These are phyloP conservation scores for Lithobates sylvaticus DNA, from an alignment of 2,797 vertebrate species.

Conservation along the genomic window DNA sequence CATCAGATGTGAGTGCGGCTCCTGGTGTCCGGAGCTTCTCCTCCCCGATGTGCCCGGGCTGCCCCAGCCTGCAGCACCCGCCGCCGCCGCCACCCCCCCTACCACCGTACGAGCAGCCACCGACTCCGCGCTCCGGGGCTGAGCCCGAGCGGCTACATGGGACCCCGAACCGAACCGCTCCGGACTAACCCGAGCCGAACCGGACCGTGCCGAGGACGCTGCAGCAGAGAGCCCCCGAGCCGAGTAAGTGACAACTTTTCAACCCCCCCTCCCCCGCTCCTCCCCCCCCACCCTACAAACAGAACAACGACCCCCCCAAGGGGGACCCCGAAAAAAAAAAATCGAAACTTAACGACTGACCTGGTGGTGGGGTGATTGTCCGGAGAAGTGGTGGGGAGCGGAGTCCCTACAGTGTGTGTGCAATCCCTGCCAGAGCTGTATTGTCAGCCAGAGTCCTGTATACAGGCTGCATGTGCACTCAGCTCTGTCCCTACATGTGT, in stretches of 20 bases:
- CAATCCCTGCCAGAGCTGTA: too few species aligned
- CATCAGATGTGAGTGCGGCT: slow-evolving; percentile 99
- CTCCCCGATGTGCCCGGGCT: slow-evolving; percentile 75
- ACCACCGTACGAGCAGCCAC: background rate
- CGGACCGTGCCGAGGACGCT: slow-evolving; percentile 84
- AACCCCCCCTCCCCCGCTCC: slow-evolving; percentile 63
- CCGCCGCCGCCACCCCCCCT: slow-evolving; percentile 45
- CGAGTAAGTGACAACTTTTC: slow-evolving; percentile 97
- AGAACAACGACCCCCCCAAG: slow-evolving; percentile 42
- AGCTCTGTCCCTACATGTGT: background rate
- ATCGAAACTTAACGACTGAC: slow-evolving; percentile 37
- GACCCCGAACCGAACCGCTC: slow-evolving; percentile 63
- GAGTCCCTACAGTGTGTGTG: background rate
- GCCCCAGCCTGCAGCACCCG: slow-evolving; percentile 76
- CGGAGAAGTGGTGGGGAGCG: slow-evolving; percentile 10
- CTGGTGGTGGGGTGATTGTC: background rate
- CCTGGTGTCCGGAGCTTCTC: slow-evolving; percentile 92
- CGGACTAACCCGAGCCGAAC: slow-evolving; percentile 84
- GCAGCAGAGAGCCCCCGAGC: slow-evolving; percentile 81
- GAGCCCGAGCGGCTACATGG: slow-evolving; percentile 69
- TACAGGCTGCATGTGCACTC: too few species aligned
- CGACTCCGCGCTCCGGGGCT: slow-evolving; percentile 86
- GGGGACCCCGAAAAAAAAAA: background rate
- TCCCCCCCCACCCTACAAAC: slow-evolving; percentile 65
- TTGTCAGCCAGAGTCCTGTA: too few species aligned